Conservation (phyloP, 2,888 invertebrate species). For the Imbricaverruca yamaguchii region DNA sequence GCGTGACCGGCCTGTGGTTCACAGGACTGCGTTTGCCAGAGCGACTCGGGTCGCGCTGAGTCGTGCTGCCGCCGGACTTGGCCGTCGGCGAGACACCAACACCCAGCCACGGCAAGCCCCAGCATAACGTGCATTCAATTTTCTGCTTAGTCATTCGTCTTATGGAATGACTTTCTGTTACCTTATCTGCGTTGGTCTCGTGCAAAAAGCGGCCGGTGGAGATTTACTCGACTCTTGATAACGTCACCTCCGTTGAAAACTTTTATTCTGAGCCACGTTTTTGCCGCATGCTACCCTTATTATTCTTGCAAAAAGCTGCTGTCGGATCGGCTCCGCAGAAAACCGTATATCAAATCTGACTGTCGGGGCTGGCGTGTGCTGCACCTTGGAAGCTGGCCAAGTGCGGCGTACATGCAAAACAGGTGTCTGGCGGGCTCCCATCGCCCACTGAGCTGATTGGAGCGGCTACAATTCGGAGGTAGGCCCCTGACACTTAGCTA, state of each 20-base stretch:
- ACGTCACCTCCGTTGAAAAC: constrained; percentile 18
- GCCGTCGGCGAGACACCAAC: neutral
- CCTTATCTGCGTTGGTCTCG: constrained; percentile 10
- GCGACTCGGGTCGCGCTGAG: neutral
- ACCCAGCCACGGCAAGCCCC: too few species aligned
- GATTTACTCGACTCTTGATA: constrained; percentile 7
- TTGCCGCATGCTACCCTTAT: constrained; percentile 11
- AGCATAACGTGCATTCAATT: neutral
- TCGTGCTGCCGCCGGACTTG: neutral
- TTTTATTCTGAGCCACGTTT: constrained; percentile 6
- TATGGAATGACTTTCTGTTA: constrained; percentile 11
- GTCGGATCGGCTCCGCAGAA: neutral
- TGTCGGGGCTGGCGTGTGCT: neutral
- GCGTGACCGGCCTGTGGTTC: neutral
- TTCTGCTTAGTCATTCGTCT: constrained; percentile 12
- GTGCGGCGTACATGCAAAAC: neutral
- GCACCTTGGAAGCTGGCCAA: neutral
- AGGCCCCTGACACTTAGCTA: too few species aligned
- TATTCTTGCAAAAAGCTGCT: constrained; percentile 16
- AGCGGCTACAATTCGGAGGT: too few species aligned
- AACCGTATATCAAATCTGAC: neutral
- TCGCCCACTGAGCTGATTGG: neutral
- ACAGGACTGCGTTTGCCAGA: neutral
- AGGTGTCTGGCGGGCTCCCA: neutral
- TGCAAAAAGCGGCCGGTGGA: neutral